Conservation (phyloP, 2,113 vertebrate species). For the Ictalurus punctatus region DNA sequence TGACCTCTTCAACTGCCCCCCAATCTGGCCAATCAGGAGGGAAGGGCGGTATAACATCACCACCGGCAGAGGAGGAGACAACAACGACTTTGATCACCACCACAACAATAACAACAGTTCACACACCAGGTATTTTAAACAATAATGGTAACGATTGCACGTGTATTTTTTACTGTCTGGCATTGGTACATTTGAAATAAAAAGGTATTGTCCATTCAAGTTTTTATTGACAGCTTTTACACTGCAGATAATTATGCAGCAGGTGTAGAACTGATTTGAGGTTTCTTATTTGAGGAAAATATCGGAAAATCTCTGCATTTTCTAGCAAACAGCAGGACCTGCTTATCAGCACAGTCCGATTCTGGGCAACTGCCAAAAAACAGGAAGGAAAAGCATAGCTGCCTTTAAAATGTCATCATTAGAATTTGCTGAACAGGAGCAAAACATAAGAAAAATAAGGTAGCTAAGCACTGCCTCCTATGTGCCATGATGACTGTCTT, state of each 20-base stretch:
- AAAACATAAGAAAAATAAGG: background rate
- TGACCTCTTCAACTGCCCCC: slow-evolving; percentile 67
- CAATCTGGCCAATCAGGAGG: slow-evolving; percentile 57
- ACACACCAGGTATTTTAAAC: slow-evolving; percentile 78
- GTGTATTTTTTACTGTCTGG: background rate
- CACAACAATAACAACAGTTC: slow-evolving; percentile 88
- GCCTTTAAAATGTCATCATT: background rate
- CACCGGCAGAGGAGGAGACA: slow-evolving; percentile 84
- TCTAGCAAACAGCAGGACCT: background rate
- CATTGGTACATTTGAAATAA: background rate
- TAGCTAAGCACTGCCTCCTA: background rate
- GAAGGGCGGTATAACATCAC: slow-evolving; percentile 66
- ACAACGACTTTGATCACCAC: slow-evolving; percentile 90
- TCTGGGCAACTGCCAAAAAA: background rate
- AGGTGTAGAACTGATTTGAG: background rate
- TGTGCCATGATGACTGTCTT: background rate
- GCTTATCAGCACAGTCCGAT: background rate
- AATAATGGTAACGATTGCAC: background rate
- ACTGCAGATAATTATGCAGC: background rate
- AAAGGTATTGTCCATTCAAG: background rate
- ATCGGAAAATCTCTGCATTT: background rate
- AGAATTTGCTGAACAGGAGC: background rate
- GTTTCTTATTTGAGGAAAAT: background rate
- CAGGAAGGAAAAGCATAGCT: background rate
- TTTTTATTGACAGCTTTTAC: background rate